Conservation (phyloP, 2,888 invertebrate species). For the Germaria angustata region DNA sequence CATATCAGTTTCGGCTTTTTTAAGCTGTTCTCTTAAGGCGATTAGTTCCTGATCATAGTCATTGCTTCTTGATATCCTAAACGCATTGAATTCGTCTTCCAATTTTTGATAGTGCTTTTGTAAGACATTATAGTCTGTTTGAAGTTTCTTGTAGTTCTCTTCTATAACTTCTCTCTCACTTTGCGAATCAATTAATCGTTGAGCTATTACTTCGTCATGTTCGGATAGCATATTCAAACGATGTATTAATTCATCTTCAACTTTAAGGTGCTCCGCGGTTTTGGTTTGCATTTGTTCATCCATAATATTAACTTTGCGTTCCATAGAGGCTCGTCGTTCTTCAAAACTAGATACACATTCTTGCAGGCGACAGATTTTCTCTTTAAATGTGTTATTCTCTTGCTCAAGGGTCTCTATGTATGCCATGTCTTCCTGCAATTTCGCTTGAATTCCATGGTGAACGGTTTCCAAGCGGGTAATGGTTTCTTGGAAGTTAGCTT, state of each 20-base stretch:
- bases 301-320: slow-evolving; percentile 83
- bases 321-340: slow-evolving; percentile 82
- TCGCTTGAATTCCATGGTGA: slow-evolving; percentile 82
- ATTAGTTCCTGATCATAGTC: slow-evolving; percentile 79
- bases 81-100: slow-evolving; percentile 80
- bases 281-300: slow-evolving; percentile 83
- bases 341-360: slow-evolving; percentile 84
- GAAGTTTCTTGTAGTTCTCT: slow-evolving; percentile 80
- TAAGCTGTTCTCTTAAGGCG: slow-evolving; percentile 76
- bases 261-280: slow-evolving; percentile 83
- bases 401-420: slow-evolving; percentile 87
- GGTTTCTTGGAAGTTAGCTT: slow-evolving; percentile 74
- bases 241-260: slow-evolving; percentile 84
- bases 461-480: slow-evolving; percentile 75
- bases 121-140: slow-evolving; percentile 80
- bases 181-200: slow-evolving; percentile 82
- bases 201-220: slow-evolving; percentile 83
- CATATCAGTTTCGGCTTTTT: slow-evolving; percentile 81
- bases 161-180: slow-evolving; percentile 82
- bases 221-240: slow-evolving; percentile 83
- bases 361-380: slow-evolving; percentile 84
- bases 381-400: slow-evolving; percentile 84
- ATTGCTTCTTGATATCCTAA: slow-evolving; percentile 72
- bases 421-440: slow-evolving; percentile 87
- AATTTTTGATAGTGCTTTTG: slow-evolving; percentile 79